Conservation (phyloP, 2,797 vertebrate species). For the Furcifer pardalis region DNA sequence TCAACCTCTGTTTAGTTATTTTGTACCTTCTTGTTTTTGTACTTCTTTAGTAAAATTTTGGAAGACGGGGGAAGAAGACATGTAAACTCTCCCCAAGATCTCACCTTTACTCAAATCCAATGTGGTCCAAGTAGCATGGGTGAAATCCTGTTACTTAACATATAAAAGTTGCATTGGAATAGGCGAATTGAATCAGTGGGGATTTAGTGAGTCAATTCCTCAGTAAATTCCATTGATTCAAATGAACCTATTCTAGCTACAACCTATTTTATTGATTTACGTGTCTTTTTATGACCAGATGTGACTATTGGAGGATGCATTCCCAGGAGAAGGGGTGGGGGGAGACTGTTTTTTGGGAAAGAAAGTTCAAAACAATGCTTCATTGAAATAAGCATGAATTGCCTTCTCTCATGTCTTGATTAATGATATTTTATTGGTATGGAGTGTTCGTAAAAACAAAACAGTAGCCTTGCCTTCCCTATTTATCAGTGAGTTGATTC, state of each 20-base stretch:
- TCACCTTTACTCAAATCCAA: background rate
- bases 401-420: constrained; percentile 26
- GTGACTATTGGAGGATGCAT: background rate
- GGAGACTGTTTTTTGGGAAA: background rate
- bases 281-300: background rate
- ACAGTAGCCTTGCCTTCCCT: constrained; percentile 14
- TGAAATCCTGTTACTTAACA: no score
- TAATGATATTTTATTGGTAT: background rate
- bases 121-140: background rate
- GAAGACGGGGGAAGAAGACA: background rate
- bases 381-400: constrained; percentile 12
- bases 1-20: background rate
- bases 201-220: no score
- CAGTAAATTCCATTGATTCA: no score
- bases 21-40: background rate
- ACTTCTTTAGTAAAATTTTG: background rate
- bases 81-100: background rate
- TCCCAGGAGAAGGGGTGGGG: background rate
- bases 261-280: background rate
- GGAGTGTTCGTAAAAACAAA: constrained; percentile 27
- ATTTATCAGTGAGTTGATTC: constrained; percentile 24
- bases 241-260: background rate
- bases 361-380: constrained; percentile 9
- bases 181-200: no score
- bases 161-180: no score